These are phyloP conservation scores for Diarsia brunnea DNA, from an alignment of 2,888 invertebrate genomes.

Conservation along the genomic window DNA sequence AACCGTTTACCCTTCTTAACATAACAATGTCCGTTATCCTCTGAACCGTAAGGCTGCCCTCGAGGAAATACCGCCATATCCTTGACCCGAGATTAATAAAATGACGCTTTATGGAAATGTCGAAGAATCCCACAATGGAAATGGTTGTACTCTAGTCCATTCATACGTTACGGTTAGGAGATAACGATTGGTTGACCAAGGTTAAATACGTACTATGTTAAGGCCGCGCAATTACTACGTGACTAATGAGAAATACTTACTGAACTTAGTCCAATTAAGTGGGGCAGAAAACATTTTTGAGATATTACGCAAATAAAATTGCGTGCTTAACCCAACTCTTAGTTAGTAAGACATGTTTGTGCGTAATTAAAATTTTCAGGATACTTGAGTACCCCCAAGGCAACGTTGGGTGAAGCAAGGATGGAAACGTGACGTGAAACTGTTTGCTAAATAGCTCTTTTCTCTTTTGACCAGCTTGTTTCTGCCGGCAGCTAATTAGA, in stretches of 20 bases:
- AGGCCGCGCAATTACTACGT: constrained; percentile 42
- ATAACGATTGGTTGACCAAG: constrained; percentile 24
- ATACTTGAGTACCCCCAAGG: constrained; percentile 42
- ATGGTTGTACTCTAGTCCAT: constrained; percentile 9
- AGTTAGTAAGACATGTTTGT: constrained; percentile 48
- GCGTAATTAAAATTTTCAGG: constrained; percentile 58
- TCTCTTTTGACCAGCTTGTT: constrained; percentile 37
- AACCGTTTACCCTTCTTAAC: constrained; percentile 66
- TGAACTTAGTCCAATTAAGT: constrained; percentile 38
- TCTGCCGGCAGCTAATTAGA: constrained; percentile 46
- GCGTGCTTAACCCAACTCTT: constrained; percentile 39
- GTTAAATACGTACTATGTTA: constrained; percentile 29
- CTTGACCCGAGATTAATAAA: constrained; percentile 68
- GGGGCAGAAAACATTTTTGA: constrained; percentile 47
- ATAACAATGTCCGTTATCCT: constrained; percentile 65
- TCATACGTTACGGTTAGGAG: constrained; percentile 13
- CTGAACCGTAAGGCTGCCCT: constrained; percentile 53
- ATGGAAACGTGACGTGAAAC: constrained; percentile 39
- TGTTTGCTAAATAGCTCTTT: constrained; percentile 53
- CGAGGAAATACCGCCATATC: constrained; percentile 58
- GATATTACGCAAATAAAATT: constrained; percentile 57
- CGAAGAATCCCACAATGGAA: constrained; percentile 32
- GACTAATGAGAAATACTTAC: constrained; percentile 54
- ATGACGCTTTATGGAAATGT: constrained; percentile 50
- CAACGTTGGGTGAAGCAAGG: constrained; percentile 20